Evolutionary conservation across 2,113 vertebrate species (phyloP), one percentile per base, ranked within the genome.

Genomic region (Buteo buteo): DNA sequence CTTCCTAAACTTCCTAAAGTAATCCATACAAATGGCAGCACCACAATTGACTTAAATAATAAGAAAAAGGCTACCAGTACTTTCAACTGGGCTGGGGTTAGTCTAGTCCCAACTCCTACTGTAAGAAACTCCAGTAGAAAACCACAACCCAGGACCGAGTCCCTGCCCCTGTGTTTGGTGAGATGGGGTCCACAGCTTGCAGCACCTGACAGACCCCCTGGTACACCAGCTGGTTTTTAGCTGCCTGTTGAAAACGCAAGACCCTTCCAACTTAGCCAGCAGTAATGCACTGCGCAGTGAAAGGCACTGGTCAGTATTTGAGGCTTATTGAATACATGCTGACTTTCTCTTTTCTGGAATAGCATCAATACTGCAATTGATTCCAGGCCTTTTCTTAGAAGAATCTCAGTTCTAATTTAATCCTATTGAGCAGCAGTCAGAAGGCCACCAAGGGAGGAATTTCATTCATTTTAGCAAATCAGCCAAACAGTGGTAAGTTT

Each of bases 391-490:
- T 91, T 91, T 76, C 90, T 93, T 84, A 84, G 85, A 94, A 86
- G 91, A 92, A 94, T 79, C 65, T 31, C 52, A 72, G 80, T 91
- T 93, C 83, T 88, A 94, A 94, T 94, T 93, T 82, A 92, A 93
- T 87, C 57, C 81, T 89, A 72, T 61, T 84, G 88, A 96, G 72
- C 57, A 72, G 61, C 45, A 91, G 70, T 71, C 70, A 90, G 91
- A 76, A 91, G 44, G 34, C 65, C 81, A 83, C 77, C 77, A 81
- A 88, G 52, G 69, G 40, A 92, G 72, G 77, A 64, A 90, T 67
- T 83, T 73, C 34, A 34, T 71, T 74, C 28, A 13, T 92, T 91
- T 88, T 25, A 86, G 69, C 8, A 64, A 76, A 86, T 47, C 0
- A 15, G 54, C 38, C 45, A 45, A 50, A 42, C 26, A 29, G 13